Evolutionary conservation across 2,113 vertebrate species (phyloP).

Genomic region (Spheniscus mendiculus): DNA sequence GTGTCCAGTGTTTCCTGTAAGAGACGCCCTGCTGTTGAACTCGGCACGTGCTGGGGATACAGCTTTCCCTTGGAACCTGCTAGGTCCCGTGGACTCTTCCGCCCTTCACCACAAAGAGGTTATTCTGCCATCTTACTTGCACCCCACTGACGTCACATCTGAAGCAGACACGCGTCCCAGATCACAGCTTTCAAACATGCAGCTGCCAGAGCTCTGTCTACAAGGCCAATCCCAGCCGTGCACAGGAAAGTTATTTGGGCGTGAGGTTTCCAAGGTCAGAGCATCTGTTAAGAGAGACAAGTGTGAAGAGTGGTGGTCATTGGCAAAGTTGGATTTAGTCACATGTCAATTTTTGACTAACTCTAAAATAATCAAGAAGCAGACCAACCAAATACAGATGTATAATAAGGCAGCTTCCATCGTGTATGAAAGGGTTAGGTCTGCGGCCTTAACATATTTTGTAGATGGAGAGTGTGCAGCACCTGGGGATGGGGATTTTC

Average conservation of each 20-base stretch:
- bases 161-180: neutral
- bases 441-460: neutral
- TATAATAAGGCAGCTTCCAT: neutral
- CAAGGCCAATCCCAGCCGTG: neutral
- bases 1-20: neutral
- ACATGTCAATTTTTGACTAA: neutral
- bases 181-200: neutral
- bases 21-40: neutral
- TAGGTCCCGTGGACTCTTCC: neutral
- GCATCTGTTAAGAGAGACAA: constrained; percentile 65
- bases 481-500: neutral
- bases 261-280: constrained; percentile 56
- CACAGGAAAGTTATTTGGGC: neutral
- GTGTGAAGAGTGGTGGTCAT: rapidly evolving
- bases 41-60: neutral
- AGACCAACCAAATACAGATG: neutral
- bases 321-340: neutral
- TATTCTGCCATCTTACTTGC: constrained; percentile 29
- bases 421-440: neutral
- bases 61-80: neutral
- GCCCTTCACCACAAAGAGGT: neutral
- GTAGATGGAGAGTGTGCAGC: neutral
- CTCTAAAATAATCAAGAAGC: neutral
- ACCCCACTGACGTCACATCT: neutral
- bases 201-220: neutral